Percentiles rank a stretch among this genome's conserved stretches.
phyloP scores from a whole-genome alignment of 2,113 vertebrate genomes.

The Pipa parva region DNA sequence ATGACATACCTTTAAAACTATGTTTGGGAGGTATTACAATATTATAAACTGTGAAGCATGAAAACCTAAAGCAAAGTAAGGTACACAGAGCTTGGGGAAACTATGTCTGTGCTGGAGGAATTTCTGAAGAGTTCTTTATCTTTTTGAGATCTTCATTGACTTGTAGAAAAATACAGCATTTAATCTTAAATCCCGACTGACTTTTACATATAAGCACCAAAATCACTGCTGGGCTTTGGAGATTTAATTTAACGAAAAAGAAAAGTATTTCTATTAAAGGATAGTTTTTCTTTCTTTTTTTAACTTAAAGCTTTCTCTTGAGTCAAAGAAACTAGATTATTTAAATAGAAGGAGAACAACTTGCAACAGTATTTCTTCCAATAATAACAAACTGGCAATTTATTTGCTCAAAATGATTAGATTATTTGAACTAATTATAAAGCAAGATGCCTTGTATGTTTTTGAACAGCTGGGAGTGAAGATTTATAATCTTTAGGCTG shows the following conservation, averaged over 20 bases:
- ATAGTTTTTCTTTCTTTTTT: constrained; percentile 54
- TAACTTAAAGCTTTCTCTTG: constrained; percentile 54
- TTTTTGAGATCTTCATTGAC: constrained; percentile 73
- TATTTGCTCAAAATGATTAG: too few species aligned
- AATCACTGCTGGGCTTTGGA: constrained; percentile 77
- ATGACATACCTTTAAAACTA: constrained; percentile 39
- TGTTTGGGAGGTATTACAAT: neutral
- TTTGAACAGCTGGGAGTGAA: too few species aligned
- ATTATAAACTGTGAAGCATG: neutral
- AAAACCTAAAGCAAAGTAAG: neutral
- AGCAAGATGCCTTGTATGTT: too few species aligned
- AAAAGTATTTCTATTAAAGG: constrained; percentile 75
- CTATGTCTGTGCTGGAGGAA: constrained; percentile 51
- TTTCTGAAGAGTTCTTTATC: constrained; percentile 65
- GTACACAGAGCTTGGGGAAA: neutral
- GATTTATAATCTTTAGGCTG: too few species aligned
- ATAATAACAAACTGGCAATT: neutral
- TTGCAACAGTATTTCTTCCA: neutral
- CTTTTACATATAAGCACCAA: constrained; percentile 71
- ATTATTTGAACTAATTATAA: too few species aligned
- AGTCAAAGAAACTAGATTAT: constrained; percentile 54
- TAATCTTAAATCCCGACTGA: constrained; percentile 76
- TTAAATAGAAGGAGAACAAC: constrained; percentile 42
- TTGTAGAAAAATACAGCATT: constrained; percentile 73
- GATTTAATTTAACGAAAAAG: constrained; percentile 76